phyloP scores from a whole-genome alignment of 2,797 vertebrate species.

The Triplophysa yarkandensis region DNA sequence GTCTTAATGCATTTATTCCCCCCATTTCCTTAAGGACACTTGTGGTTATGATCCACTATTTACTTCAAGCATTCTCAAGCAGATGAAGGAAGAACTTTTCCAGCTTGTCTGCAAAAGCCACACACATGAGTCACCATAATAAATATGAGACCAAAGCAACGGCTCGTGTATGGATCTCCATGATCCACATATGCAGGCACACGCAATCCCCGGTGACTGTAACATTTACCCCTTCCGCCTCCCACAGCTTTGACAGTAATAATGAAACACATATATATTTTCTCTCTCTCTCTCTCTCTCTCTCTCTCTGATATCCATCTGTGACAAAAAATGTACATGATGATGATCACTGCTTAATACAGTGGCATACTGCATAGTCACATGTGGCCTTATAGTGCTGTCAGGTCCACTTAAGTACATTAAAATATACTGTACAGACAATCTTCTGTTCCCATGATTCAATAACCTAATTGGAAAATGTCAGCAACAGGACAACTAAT shows the following conservation, averaged over 20 bases:
- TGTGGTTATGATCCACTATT: slow-evolving; percentile 65
- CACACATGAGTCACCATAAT: slow-evolving; percentile 67
- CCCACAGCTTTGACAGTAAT: slow-evolving; percentile 27
- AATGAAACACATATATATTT: slow-evolving; percentile 14
- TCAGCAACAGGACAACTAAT: neutral
- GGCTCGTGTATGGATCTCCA: slow-evolving; percentile 54
- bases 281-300: slow-evolving; percentile 4
- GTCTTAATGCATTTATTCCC: slow-evolving; percentile 55
- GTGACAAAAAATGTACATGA: slow-evolving; percentile 34
- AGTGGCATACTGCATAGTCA: slow-evolving; percentile 1
- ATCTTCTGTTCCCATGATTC: slow-evolving; percentile 1
- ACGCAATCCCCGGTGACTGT: slow-evolving; percentile 22
- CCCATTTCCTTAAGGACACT: slow-evolving; percentile 60
- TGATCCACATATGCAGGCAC: slow-evolving; percentile 7
- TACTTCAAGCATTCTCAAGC: slow-evolving; percentile 63
- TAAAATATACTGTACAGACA: neutral
- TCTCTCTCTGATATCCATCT: slow-evolving; percentile 29
- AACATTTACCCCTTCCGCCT: slow-evolving; percentile 23
- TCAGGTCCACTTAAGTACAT: slow-evolving; percentile 7
- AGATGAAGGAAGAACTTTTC: slow-evolving; percentile 71
- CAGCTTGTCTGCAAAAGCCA: slow-evolving; percentile 67
- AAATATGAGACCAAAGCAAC: slow-evolving; percentile 70
- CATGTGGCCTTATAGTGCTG: slow-evolving; percentile 1
- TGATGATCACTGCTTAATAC: slow-evolving; percentile 27
- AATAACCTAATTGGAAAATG: slow-evolving; percentile 22